Base-by-base conservation (phyloP, 2,113 vertebrate species). In the Ciconia stormi region DNA sequence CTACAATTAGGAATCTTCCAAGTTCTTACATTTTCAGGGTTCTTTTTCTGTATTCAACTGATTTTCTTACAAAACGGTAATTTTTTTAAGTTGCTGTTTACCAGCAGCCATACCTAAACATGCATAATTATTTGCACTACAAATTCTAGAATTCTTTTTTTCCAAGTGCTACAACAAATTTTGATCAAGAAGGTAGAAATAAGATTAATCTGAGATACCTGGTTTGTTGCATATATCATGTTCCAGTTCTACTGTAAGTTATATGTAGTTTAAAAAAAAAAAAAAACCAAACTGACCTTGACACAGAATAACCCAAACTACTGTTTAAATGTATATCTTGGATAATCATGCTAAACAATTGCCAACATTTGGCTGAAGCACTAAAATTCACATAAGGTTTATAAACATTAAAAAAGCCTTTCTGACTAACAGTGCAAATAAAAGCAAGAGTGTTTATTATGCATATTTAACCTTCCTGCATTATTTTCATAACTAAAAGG, bases 221-320 rank as follows among this genome's bases (percentile, higher is more conserved):
- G 53, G 30, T 86, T 89, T 89, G 55, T 84, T 96, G 93, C 89
- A 91, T 95, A 87, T 79, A 61, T 83, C n/a, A 70, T 27, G 11
- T 91, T 97, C 93, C 94, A 94, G 91, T 97, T 94, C 66, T 86
- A 70, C 49, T 65, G 4, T 42, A 93, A 89, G 23, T 67, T 84
- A 87, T 22, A 23, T 32, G 27, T 85, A 44, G 25, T 63, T 84
- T 34, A n/a, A 83, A 67, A 58, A 74, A 47, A 74, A 10, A 29
- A 5, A 11, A 44, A 40, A 11, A 38, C 11, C 1, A 38, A 38
- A 38, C 65, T 79, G n/a, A 66, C 16, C 52, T 77, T 84, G 83
- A 88, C 70, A 85, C 15, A 89, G 42, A 89, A 34, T 82, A 93
- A 89, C n/a, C 27, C 36, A 34, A 85, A 62, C 36, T 70, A 38